These are phyloP conservation scores for Caenorhabditis remanei DNA, from an alignment of 1,140 invertebrate species.

Conservation along the genomic window DNA sequence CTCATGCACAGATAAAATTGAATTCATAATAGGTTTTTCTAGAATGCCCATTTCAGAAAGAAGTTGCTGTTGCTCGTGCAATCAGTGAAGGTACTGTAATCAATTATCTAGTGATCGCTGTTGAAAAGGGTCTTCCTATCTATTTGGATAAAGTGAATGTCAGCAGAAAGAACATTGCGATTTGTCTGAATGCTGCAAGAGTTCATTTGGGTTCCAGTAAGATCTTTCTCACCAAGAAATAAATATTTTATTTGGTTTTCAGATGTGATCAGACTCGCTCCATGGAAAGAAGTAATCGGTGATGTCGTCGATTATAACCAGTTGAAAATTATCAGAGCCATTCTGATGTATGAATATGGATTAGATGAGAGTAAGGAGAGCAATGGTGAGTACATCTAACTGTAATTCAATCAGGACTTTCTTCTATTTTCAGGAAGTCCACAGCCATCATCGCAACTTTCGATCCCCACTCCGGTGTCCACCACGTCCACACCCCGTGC, in stretches of 20 bases:
- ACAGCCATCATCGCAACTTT: neutral
- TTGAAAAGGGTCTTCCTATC: constrained; percentile 11
- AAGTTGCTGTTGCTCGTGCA: neutral
- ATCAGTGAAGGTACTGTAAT: constrained; percentile 29
- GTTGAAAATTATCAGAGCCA: constrained; percentile 18
- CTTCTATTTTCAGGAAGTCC: no score
- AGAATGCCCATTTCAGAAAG: neutral
- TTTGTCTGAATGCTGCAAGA: constrained; percentile 6
- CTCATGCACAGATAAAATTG: no score
- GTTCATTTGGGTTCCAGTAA: constrained; percentile 16
- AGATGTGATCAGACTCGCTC: neutral
- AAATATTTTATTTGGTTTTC: neutral
- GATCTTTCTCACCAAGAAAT: neutral
- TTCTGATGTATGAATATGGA: constrained; percentile 25
- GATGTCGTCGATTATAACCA: constrained; percentile 11
- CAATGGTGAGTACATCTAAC: no score
- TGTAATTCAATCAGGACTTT: no score
- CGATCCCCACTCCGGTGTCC: neutral
- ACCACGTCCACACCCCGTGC: neutral
- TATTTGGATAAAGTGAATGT: constrained; percentile 31
- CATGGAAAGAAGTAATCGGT: constrained; percentile 13
- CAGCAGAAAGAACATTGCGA: neutral
- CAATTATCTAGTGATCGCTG: constrained; percentile 13
- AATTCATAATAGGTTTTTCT: neutral
- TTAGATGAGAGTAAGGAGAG: neutral